Base-by-base conservation (phyloP, 2,797 vertebrate genomes). In the Falco novaeseelandiae region DNA sequence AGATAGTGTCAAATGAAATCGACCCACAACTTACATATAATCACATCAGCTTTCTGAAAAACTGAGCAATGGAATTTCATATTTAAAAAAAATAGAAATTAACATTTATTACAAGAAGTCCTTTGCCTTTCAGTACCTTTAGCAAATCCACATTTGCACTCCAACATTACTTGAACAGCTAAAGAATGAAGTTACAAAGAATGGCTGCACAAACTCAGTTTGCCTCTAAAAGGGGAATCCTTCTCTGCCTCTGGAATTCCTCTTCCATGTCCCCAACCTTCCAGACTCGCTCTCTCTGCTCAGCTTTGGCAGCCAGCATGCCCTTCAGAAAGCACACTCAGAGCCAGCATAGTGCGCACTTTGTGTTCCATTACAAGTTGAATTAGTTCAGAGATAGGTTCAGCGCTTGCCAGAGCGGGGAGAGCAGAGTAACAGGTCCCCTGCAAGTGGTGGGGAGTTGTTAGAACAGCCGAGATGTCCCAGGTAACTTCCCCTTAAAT, bases 341-440 rank as follows among this genome's bases (percentile, higher is more conserved):
- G 10, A 44, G 17, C 23, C 67, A 32, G 15, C 34, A 36, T 11
- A 49, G 34, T 2, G 11, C 52, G 49, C 26, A 5, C 40, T 40
- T 22, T 10, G 54, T 21, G 12, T 46, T 44, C 29, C 13, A 6
- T 52, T 54, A 15, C 42, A 36, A 17, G 22, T 8, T 36, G 57
- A 20, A n/a, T 23, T 42, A 49, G 14, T 34, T 32, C 49, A 55
- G 22, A n/a, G n/a, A 67, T 17, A 11, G 12, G 54, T 21, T 73
- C 34, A 48, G 13, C 1, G 6, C n/a, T 10, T 1, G 1, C 10
- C 40, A 21, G 40, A 40, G 54, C 1, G 3, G 20, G 32, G 22
- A 55, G 14, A 73, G 32, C 38, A 44, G 12, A 63, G 32, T 12
- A 63, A 32, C 9, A 13, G 49, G 27, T 25, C 22, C 55, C 55